These are phyloP conservation scores for Eristalinus sepulchralis DNA, from an alignment of 2,888 invertebrate species.

Conservation along the genomic window DNA sequence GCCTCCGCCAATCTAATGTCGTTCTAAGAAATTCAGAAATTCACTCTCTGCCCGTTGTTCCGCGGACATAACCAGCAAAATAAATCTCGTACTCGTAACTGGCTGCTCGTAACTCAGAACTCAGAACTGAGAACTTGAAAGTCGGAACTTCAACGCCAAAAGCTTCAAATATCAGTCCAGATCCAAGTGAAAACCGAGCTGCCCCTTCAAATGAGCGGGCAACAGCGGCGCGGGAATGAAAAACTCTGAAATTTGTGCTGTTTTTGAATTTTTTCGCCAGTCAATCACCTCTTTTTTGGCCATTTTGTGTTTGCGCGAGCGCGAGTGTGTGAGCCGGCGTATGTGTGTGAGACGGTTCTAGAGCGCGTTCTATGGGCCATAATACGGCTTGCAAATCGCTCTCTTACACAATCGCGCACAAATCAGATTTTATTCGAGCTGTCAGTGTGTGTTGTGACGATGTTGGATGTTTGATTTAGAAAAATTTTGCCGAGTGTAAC, in stretches of 20 bases:
- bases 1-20: neutral
- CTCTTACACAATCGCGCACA: slow-evolving; percentile 60
- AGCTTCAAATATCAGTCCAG: slow-evolving; percentile 49
- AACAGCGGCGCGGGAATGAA: slow-evolving; percentile 22
- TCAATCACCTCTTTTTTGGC: slow-evolving; percentile 66
- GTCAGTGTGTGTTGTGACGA: neutral
- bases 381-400: neutral
- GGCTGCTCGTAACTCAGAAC: neutral
- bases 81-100: neutral
- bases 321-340: neutral
- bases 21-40: neutral
- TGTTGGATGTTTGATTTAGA: slow-evolving; percentile 27
- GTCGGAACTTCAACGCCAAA: neutral
- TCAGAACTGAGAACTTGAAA: neutral
- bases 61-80: neutral
- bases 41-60: no score
- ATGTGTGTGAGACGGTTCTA: slow-evolving; percentile 19
- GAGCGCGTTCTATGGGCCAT: slow-evolving; percentile 27
- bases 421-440: slow-evolving; percentile 33
- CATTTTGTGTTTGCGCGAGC: slow-evolving; percentile 21
- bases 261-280: slow-evolving; percentile 66
- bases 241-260: slow-evolving; percentile 60
- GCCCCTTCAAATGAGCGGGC: neutral
- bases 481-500: slow-evolving; percentile 23
- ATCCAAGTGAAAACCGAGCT: slow-evolving; percentile 23